Evolutionary conservation across 2,888 invertebrate genomes (phyloP).

Genomic region (Carabus problematicus): DNA sequence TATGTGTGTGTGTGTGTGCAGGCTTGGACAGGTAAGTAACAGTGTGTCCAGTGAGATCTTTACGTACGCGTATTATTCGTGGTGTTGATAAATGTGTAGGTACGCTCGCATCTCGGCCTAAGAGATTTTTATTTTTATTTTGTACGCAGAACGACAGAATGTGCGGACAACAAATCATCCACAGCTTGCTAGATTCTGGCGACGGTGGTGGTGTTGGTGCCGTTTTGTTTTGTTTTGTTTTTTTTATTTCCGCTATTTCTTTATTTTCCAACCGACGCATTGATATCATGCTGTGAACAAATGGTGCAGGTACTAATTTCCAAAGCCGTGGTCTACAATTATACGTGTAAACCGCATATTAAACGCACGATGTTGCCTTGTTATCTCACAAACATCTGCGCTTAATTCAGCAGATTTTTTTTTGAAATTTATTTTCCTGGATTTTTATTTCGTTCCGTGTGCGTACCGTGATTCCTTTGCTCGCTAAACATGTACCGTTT

Average conservation of each 20-base stretch:
- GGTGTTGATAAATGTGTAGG: constrained; percentile 15
- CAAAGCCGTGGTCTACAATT: constrained; percentile 53
- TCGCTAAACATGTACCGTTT: not conserved
- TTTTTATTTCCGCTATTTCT: constrained; percentile 24
- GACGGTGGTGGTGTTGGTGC: not conserved
- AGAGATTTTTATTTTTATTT: not conserved
- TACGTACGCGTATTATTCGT: not conserved
- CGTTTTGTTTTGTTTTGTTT: not conserved
- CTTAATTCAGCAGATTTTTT: constrained; percentile 32
- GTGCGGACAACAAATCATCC: constrained; percentile 9
- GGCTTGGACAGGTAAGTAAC: too few species aligned
- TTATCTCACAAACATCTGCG: constrained; percentile 48
- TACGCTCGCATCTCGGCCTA: not conserved
- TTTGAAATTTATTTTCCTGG: constrained; percentile 19
- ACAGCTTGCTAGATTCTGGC: too few species aligned
- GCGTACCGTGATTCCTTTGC: not conserved
- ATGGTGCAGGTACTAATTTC: constrained; percentile 53
- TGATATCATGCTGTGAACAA: constrained; percentile 47
- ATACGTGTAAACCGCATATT: constrained; percentile 53
- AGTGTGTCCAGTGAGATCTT: too few species aligned
- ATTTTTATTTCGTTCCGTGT: constrained; percentile 8
- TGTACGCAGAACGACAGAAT: not conserved
- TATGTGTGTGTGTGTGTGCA: too few species aligned
- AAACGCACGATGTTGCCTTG: constrained; percentile 48
- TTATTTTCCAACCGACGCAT: constrained; percentile 34